Conservation (phyloP, 2,888 invertebrate species). For the Hydropsyche betteni region DNA sequence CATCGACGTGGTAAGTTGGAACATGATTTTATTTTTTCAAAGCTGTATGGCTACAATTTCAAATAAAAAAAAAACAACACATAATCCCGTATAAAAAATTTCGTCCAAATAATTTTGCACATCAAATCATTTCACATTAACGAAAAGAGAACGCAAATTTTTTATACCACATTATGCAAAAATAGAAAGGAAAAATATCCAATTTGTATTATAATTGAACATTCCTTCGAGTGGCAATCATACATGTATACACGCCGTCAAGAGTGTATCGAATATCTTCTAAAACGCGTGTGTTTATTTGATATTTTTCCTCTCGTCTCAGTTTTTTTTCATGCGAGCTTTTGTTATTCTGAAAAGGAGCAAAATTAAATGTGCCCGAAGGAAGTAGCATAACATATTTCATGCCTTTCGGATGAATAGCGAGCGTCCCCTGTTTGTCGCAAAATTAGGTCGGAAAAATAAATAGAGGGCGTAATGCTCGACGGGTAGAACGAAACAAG, state of each 20-base stretch:
- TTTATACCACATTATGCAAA: too few relatives aligned
- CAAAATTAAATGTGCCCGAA: constrained; percentile 39
- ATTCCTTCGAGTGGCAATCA: too few relatives aligned
- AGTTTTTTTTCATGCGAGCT: constrained; percentile 19
- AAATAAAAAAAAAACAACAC: constrained; percentile 6
- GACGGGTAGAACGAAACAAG: background rate
- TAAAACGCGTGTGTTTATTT: constrained; percentile 1
- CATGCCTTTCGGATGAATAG: constrained; percentile 38
- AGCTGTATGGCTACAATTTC: background rate
- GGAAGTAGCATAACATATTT: constrained; percentile 38
- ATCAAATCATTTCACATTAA: background rate
- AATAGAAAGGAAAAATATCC: too few relatives aligned
- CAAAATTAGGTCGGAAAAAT: constrained; percentile 39
- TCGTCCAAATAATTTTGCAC: background rate
- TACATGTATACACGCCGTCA: too few relatives aligned
- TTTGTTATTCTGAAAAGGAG: constrained; percentile 32
- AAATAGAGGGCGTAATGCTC: constrained; percentile 9
- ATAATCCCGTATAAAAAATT: constrained; percentile 1
- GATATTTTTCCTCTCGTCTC: constrained; percentile 9
- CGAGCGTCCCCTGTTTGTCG: constrained; percentile 32
- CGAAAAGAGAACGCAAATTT: too few relatives aligned
- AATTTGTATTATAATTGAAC: too few relatives aligned
- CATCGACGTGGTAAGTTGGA: constrained; percentile 89
- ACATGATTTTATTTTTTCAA: background rate
- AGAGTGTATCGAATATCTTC: background rate